These are phyloP conservation scores for Melieria picta DNA, from an alignment of 2,888 invertebrate genomes.

Conservation along the genomic window DNA sequence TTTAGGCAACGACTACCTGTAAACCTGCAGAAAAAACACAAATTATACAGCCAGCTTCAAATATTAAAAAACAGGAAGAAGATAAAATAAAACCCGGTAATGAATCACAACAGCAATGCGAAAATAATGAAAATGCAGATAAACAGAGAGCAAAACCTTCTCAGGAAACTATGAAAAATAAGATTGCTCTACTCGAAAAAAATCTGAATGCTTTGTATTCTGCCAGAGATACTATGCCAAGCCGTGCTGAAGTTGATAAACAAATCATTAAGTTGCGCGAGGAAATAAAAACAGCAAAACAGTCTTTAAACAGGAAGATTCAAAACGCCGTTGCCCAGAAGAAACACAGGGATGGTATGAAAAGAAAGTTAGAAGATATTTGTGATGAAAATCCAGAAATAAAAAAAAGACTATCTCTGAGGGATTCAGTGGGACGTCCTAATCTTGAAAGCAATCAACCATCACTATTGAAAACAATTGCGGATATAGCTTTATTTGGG, in stretches of 20 bases:
- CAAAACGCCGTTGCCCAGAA: slow-evolving; percentile 24
- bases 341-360: neutral
- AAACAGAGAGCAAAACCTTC: slow-evolving; percentile 23
- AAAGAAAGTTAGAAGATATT: too few species aligned
- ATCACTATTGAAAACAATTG: slow-evolving; percentile 20
- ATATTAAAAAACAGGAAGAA: slow-evolving; percentile 24
- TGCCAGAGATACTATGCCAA: too few species aligned
- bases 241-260: too few species aligned
- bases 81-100: slow-evolving; percentile 14
- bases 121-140: slow-evolving; percentile 30
- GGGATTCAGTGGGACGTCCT: slow-evolving; percentile 27
- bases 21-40: slow-evolving; percentile 2
- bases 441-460: slow-evolving; percentile 8
- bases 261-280: slow-evolving; percentile 21
- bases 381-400: too few species aligned
- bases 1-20: slow-evolving; percentile 24
- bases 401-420: slow-evolving; percentile 34
- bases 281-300: slow-evolving; percentile 21
- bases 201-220: too few species aligned
- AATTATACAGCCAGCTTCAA: slow-evolving; percentile 30
- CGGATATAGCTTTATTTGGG: slow-evolving; percentile 31
- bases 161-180: too few species aligned
- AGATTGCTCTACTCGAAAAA: too few species aligned
- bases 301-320: slow-evolving; percentile 28
- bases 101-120: slow-evolving; percentile 33